Conservation (phyloP, 2,888 invertebrate species). For the Arrhopalites spinosus region DNA sequence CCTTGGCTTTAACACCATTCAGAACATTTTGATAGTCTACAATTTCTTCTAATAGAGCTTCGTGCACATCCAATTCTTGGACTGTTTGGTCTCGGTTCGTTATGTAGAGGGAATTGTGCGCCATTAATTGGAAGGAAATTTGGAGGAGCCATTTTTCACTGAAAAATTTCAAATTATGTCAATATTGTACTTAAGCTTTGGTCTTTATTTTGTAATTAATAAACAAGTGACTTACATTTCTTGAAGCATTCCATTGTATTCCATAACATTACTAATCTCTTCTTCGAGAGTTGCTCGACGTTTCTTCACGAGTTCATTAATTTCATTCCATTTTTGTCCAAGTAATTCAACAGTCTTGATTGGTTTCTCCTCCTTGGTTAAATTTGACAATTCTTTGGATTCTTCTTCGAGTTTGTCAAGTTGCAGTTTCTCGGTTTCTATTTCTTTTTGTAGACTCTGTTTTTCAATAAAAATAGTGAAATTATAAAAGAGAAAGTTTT, state of each 20-base stretch:
- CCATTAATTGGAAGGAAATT: slow-evolving; percentile 93
- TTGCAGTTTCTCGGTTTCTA: slow-evolving; percentile 76
- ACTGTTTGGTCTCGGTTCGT: slow-evolving; percentile 88
- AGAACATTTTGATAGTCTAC: slow-evolving; percentile 80
- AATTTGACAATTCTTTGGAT: slow-evolving; percentile 74
- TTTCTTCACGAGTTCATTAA: slow-evolving; percentile 64
- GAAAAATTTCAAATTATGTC: no score
- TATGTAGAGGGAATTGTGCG: slow-evolving; percentile 91
- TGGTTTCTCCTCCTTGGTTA: slow-evolving; percentile 71
- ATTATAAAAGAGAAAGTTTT: no score
- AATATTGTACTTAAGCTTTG: no score
- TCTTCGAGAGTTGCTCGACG: slow-evolving; percentile 67
- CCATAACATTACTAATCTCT: slow-evolving; percentile 80
- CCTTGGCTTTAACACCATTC: slow-evolving; percentile 81
- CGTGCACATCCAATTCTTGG: slow-evolving; percentile 86
- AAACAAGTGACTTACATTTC: no score
- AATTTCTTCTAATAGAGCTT: slow-evolving; percentile 65
- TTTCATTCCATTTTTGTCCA: slow-evolving; percentile 71
- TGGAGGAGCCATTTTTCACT: slow-evolving; percentile 94
- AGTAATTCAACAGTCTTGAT: slow-evolving; percentile 72
- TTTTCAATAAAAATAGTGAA: slow-evolving; percentile 24
- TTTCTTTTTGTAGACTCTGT: slow-evolving; percentile 79
- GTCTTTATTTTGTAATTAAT: no score
- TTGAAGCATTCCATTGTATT: slow-evolving; percentile 86
- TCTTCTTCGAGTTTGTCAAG: slow-evolving; percentile 75